phyloP scores from a whole-genome alignment of 2,113 vertebrate species.

The Solea senegalensis region DNA sequence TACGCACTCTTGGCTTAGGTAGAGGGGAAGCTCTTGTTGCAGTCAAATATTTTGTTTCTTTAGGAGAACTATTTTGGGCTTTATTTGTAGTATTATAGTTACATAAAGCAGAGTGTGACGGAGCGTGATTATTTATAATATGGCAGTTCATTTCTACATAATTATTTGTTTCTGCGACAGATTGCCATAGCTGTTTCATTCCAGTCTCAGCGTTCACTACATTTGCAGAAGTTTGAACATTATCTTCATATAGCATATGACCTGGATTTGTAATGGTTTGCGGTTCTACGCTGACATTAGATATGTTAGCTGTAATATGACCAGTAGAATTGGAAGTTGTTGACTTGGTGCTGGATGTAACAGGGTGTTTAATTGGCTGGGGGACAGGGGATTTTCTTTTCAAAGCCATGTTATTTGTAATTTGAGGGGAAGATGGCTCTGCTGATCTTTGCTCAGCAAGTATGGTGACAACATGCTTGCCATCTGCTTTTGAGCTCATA shows the following conservation, averaged over 20 bases:
- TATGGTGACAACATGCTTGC: slow-evolving; percentile 6
- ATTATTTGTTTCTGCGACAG: slow-evolving; percentile 20
- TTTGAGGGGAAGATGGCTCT: slow-evolving; percentile 12
- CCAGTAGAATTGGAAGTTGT: slow-evolving; percentile 9
- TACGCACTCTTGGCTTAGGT: slow-evolving; percentile 23
- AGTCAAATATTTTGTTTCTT: slow-evolving; percentile 30
- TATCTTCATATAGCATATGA: slow-evolving; percentile 1
- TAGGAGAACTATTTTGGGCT: slow-evolving; percentile 8
- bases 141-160: slow-evolving; percentile 20
- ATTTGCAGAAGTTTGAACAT: slow-evolving; percentile 5
- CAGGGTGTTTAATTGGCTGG: not conserved
- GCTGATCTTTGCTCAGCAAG: not conserved
- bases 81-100: not conserved
- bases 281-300: slow-evolving; percentile 8
- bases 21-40: slow-evolving; percentile 39
- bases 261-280: slow-evolving; percentile 9
- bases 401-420: not conserved
- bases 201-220: slow-evolving; percentile 8
- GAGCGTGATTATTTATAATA: slow-evolving; percentile 10
- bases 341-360: slow-evolving; percentile 1
- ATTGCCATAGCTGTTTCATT: slow-evolving; percentile 15
- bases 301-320: not conserved
- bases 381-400: slow-evolving; percentile 17
- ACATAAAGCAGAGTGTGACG: slow-evolving; percentile 6
- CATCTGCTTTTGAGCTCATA: slow-evolving; percentile 11